These are phyloP conservation scores for Leptura quadrifasciata DNA, from an alignment of 2,888 invertebrate genomes.

Conservation along the genomic window DNA sequence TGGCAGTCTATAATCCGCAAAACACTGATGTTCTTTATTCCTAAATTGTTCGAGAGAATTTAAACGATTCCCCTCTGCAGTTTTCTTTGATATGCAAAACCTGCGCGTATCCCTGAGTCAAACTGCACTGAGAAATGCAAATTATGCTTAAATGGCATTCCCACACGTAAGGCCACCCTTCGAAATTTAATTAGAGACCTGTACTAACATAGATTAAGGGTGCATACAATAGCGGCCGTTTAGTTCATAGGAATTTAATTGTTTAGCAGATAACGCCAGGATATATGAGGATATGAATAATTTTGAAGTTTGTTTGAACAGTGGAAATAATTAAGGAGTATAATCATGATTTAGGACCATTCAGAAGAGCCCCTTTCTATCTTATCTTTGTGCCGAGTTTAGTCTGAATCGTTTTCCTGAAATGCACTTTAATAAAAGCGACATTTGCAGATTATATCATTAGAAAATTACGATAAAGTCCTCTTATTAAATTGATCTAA, in stretches of 20 bases:
- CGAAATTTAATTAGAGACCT: constrained; percentile 42
- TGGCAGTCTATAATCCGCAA: constrained; percentile 25
- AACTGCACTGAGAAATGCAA: constrained; percentile 34
- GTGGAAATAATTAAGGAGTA: constrained; percentile 19
- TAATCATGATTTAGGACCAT: neutral
- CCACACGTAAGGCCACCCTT: constrained; percentile 33
- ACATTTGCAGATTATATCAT: constrained; percentile 4
- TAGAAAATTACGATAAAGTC: neutral
- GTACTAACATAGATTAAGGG: constrained; percentile 48
- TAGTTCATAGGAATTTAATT: constrained; percentile 40
- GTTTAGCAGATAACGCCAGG: constrained; percentile 13
- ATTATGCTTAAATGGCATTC: constrained; percentile 30
- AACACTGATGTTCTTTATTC: constrained; percentile 1
- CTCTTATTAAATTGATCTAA: neutral
- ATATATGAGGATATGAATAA: constrained; percentile 17
- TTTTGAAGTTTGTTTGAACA: constrained; percentile 21
- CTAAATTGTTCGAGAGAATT: constrained; percentile 32
- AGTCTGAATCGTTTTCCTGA: neutral
- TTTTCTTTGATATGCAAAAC: constrained; percentile 39
- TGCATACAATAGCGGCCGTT: constrained; percentile 34
- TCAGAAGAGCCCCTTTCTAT: neutral
- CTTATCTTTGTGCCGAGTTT: neutral
- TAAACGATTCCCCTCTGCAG: constrained; percentile 7
- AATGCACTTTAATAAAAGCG: neutral
- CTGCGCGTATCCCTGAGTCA: constrained; percentile 9